These are phyloP conservation scores for Eremophila alpestris DNA, from an alignment of 2,797 vertebrate species.

Conservation along the genomic window DNA sequence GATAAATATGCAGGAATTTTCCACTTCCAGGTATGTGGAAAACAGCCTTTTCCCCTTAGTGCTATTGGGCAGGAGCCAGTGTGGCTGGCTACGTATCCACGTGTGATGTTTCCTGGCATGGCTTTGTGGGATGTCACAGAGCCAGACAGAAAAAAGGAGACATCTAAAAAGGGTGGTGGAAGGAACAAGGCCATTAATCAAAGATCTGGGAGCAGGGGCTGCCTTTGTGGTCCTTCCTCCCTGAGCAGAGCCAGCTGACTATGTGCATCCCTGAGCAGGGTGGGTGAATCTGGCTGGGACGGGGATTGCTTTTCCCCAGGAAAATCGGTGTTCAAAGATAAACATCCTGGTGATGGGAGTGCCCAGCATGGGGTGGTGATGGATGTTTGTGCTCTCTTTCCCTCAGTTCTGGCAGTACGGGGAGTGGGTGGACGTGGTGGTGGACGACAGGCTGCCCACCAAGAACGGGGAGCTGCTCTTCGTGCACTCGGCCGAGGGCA, in stretches of 20 bases:
- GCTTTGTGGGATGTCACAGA: neutral
- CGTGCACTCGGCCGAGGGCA: constrained; percentile 89
- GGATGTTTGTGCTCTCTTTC: neutral
- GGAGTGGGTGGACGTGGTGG: constrained; percentile 93
- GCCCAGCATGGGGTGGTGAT: accelerated
- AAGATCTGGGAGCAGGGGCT: neutral
- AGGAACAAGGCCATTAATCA: neutral
- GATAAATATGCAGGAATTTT: constrained; percentile 89
- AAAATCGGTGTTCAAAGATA: accelerated
- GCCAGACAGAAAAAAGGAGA: neutral
- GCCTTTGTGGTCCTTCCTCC: neutral
- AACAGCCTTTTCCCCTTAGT: neutral
- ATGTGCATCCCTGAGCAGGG: neutral
- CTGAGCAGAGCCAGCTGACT: neutral
- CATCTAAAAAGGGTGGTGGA: neutral
- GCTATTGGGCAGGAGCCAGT: neutral
- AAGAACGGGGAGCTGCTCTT: constrained; percentile 92
- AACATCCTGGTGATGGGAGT: neutral
- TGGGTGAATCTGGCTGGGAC: accelerated
- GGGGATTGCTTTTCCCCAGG: neutral
- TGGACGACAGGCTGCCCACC: constrained; percentile 91
- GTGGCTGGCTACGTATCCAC: accelerated
- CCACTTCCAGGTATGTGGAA: constrained; percentile 85
- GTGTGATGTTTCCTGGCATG: neutral
- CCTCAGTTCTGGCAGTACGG: constrained; percentile 97